These are phyloP conservation scores for Drosophila seguyi DNA, from an alignment of 1,140 invertebrate genomes.

Conservation along the genomic window DNA sequence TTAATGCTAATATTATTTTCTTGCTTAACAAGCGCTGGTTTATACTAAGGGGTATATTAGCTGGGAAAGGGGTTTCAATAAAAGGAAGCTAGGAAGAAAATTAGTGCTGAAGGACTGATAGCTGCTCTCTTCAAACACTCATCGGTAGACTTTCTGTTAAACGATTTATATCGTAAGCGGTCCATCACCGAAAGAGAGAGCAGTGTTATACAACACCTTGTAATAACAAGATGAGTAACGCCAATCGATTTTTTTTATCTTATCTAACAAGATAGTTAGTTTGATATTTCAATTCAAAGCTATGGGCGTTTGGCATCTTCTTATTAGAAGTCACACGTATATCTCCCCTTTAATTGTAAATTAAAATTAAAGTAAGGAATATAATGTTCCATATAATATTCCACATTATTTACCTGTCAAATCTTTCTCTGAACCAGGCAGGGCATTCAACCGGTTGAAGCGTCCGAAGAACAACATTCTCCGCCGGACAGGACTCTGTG, in stretches of 20 bases:
- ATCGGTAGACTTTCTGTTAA: neutral
- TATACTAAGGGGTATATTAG: constrained; percentile 18
- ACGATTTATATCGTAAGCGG: too few species aligned
- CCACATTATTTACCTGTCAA: neutral
- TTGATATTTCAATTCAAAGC: too few species aligned
- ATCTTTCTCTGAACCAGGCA: neutral
- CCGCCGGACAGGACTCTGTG: constrained; percentile 46
- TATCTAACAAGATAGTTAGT: too few species aligned
- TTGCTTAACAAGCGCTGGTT: constrained; percentile 73
- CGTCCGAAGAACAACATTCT: neutral
- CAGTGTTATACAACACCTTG: neutral
- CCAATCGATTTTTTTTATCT: too few species aligned
- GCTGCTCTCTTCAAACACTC: neutral
- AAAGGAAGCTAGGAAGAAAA: neutral
- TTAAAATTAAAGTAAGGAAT: neutral
- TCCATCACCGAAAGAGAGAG: too few species aligned
- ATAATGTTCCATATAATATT: neutral
- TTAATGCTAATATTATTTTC: constrained; percentile 84
- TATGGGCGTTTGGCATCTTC: too few species aligned
- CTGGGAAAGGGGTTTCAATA: neutral
- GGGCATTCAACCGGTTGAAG: constrained; percentile 18
- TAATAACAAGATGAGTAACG: neutral
- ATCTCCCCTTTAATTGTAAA: too few species aligned
- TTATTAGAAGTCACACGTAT: too few species aligned
- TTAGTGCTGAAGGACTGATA: neutral